These are phyloP conservation scores for Dendrocincla fuliginosa DNA, from an alignment of 2,797 vertebrate species.

Conservation along the genomic window DNA sequence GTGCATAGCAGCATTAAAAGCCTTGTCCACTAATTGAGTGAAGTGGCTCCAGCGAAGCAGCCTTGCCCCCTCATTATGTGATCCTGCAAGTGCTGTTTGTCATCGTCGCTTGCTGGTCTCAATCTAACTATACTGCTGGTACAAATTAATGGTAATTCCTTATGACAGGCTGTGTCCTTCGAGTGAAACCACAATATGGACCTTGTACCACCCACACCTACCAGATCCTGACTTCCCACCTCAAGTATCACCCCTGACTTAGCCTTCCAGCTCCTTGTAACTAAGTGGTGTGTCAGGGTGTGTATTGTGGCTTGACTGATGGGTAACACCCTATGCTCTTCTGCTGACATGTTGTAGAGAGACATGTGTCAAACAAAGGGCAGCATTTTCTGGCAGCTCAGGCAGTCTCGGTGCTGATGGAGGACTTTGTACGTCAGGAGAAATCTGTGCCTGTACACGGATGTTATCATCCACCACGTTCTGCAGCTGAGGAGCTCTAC, in stretches of 20 bases:
- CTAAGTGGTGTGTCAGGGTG: not conserved
- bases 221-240: not conserved
- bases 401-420: not conserved
- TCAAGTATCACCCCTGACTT: not conserved
- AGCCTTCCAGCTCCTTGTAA: not conserved
- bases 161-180: constrained; percentile 82
- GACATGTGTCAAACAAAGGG: not conserved
- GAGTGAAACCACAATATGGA: constrained; percentile 76
- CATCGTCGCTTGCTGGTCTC: constrained; percentile 78
- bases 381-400: not conserved
- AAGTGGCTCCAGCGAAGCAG: constrained; percentile 77
- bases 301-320: not conserved
- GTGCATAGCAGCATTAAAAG: constrained; percentile 91
- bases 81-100: constrained; percentile 83
- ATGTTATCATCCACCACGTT: not conserved
- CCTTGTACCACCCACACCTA: not conserved
- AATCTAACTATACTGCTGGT: constrained; percentile 71
- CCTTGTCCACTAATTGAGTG: constrained; percentile 95
- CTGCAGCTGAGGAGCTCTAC: not conserved
- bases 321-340: not conserved
- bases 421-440: not conserved
- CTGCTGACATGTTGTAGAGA: not conserved
- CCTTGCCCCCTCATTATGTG: constrained; percentile 90
- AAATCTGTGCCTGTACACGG: fast-evolving
- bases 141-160: constrained; percentile 83